phyloP scores from a whole-genome alignment of 37 sponge, comb jelly and placozoan species.

The Ephydatia muelleri region DNA sequence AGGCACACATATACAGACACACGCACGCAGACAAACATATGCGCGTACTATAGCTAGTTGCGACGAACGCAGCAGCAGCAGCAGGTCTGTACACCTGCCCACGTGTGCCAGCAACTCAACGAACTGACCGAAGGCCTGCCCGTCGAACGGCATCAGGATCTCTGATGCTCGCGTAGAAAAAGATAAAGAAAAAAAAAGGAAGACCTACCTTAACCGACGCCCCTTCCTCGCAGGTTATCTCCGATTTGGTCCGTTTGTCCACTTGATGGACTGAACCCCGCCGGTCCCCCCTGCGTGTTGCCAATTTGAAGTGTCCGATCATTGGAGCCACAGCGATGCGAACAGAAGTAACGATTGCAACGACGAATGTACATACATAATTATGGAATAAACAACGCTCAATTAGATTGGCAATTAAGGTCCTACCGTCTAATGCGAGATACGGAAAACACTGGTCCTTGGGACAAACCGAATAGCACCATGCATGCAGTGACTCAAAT shows the following conservation, averaged over 20 bases:
- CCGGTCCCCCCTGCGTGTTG: neutral
- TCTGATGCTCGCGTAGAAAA: neutral
- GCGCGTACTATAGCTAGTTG: neutral
- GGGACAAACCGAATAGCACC: no score
- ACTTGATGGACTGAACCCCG: conserved; percentile 16
- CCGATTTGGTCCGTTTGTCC: conserved; percentile 23
- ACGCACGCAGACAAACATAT: neutral
- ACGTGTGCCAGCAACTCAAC: neutral
- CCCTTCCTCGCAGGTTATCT: conserved; percentile 35
- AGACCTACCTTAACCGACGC: conserved; percentile 29
- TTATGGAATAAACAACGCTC: no score
- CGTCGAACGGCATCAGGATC: neutral
- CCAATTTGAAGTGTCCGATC: neutral
- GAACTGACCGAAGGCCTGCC: neutral
- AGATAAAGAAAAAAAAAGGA: neutral
- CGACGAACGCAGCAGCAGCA: neutral
- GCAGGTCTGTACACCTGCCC: neutral
- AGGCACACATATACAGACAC: conserved; percentile 49
- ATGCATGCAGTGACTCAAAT: no score
- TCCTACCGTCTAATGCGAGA: no score
- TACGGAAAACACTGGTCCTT: no score
- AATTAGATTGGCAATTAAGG: no score
- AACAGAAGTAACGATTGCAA: neutral
- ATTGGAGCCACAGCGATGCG: neutral
- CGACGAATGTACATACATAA: no score